Percentiles rank a stretch among this genome's conserved stretches.
These are phyloP conservation scores for Meles meles DNA, from an alignment of 2,113 vertebrate species.

Conservation along the genomic window DNA sequence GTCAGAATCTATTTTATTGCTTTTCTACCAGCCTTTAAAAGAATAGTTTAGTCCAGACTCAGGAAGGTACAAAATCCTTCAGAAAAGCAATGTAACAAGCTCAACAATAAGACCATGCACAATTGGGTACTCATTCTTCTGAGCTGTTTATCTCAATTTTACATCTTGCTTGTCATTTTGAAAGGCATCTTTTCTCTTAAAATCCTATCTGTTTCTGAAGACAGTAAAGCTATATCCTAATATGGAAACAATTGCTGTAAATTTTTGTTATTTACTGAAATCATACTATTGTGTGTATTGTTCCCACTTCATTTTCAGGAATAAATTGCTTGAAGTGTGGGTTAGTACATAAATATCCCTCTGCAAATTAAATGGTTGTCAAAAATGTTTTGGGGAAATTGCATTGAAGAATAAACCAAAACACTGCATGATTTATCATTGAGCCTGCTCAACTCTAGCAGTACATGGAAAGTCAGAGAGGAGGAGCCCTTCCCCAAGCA, in stretches of 20 bases:
- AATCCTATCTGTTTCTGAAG: slow-evolving; percentile 48
- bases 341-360: slow-evolving; percentile 60
- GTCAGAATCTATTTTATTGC: not conserved
- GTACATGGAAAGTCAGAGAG: not conserved
- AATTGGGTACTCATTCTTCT: not conserved
- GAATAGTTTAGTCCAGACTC: not conserved
- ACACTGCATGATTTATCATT: not conserved
- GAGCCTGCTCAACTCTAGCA: not conserved
- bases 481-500: not conserved
- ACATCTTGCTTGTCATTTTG: slow-evolving; percentile 35
- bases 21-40: not conserved
- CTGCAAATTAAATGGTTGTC: slow-evolving; percentile 61
- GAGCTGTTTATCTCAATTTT: slow-evolving; percentile 47
- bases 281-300: slow-evolving; percentile 42
- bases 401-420: slow-evolving; percentile 29
- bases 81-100: not conserved
- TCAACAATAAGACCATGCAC: not conserved
- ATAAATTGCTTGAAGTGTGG: slow-evolving; percentile 38
- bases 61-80: not conserved
- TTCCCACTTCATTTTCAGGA: slow-evolving; percentile 50
- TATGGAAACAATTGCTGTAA: slow-evolving; percentile 45
- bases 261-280: slow-evolving; percentile 59
- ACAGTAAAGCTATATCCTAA: slow-evolving; percentile 41
- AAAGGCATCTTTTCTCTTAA: slow-evolving; percentile 56
- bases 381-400: slow-evolving; percentile 55